A percentile compares a stretch with the other conserved stretches of the same genome.
These are phyloP conservation scores for Asarcornis scutulata DNA, from an alignment of 2,113 vertebrate species.

Conservation along the genomic window DNA sequence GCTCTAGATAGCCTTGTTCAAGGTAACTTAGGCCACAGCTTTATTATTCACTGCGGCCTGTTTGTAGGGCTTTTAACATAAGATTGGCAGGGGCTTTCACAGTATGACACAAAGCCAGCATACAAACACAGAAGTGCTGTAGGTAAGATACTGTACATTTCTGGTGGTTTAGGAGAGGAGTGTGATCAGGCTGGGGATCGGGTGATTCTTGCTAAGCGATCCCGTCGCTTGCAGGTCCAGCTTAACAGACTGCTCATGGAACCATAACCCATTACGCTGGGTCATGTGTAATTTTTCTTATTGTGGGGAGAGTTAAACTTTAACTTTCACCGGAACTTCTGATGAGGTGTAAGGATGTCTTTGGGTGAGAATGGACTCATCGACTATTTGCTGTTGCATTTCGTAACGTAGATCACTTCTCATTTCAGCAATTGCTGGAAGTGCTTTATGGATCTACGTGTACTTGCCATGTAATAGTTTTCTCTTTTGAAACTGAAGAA, in stretches of 20 bases:
- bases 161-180: neutral
- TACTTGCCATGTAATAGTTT: neutral
- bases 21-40: neutral
- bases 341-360: neutral
- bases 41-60: neutral
- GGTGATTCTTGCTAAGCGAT: neutral
- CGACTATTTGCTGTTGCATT: neutral
- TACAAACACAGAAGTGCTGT: accelerated
- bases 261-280: neutral
- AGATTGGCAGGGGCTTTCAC: neutral
- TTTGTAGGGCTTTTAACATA: neutral
- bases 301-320: neutral
- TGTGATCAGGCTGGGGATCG: neutral
- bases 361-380: neutral
- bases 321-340: neutral
- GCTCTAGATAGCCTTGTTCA: neutral
- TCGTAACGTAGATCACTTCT: neutral
- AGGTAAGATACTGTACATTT: accelerated
- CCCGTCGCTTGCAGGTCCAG: neutral
- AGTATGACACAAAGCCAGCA: neutral
- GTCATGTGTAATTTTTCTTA: neutral
- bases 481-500: neutral
- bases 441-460: neutral
- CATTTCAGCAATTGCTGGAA: neutral
- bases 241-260: neutral